A percentile compares a stretch with the other conserved stretches of the same genome.
Conservation (phyloP, 37 sponge, comb jelly and placozoan species). For the Oopsacas minuta region DNA sequence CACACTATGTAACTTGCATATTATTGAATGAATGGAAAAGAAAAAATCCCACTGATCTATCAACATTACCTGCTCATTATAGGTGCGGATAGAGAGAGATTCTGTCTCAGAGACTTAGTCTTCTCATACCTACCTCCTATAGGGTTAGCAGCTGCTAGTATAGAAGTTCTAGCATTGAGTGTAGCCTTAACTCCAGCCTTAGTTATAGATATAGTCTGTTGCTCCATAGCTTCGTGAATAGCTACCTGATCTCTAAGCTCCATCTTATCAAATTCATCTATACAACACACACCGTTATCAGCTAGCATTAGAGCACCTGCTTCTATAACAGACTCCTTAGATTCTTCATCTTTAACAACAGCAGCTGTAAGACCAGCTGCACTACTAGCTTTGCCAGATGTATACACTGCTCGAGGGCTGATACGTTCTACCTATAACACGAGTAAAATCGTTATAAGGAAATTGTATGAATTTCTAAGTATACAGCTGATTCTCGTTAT, state of each 20-base stretch:
- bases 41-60: not conserved
- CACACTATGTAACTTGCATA: too few relatives aligned
- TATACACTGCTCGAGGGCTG: conserved; percentile 93
- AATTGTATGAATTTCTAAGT: not conserved
- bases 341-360: conserved; percentile 93
- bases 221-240: conserved; percentile 99
- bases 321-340: conserved; percentile 94
- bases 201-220: conserved; percentile 98
- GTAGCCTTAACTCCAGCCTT: conserved; percentile 99
- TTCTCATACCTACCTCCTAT: conserved; percentile 90
- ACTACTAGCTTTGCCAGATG: conserved; percentile 86
- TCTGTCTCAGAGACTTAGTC: conserved; percentile 88
- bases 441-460: not conserved
- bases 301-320: conserved; percentile 99
- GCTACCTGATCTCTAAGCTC: conserved; percentile 91
- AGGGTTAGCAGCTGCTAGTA: conserved; percentile 96
- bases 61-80: conserved; percentile 71
- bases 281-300: conserved; percentile 99
- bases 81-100: conserved; percentile 82
- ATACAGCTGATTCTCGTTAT: not conserved
- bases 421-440: conserved; percentile 71
- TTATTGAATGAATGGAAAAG: too few relatives aligned
- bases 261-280: conserved; percentile 99
- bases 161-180: conserved; percentile 91
- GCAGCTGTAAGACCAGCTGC: conserved; percentile 99